A percentile compares a stretch with the other conserved stretches of the same genome.
phyloP scores from a whole-genome alignment of 2,113 vertebrate genomes.

The Athene noctua region DNA sequence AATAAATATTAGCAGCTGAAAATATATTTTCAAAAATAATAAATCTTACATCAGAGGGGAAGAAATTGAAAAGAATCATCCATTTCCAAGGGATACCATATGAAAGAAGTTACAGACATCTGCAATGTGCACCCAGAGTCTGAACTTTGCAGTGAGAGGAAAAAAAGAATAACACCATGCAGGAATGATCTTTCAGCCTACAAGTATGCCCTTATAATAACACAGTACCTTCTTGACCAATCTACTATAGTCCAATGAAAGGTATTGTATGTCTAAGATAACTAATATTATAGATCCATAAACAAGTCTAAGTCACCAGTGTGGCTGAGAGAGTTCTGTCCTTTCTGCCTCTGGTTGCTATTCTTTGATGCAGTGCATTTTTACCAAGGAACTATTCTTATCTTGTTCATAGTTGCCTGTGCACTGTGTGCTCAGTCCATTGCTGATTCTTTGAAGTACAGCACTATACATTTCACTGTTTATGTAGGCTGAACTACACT shows the following conservation, averaged over 20 bases:
- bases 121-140: background rate
- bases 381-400: background rate
- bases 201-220: background rate
- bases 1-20: background rate
- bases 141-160: background rate
- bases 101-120: background rate
- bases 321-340: background rate
- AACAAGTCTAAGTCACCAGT: background rate
- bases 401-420: background rate
- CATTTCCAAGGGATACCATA: background rate
- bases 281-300: background rate
- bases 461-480: background rate
- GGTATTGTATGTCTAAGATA: background rate
- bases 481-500: background rate
- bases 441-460: background rate
- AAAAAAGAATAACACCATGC: background rate
- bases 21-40: background rate
- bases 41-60: background rate
- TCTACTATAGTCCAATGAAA: background rate
- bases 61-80: background rate
- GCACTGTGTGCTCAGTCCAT: background rate
- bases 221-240: background rate
- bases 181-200: background rate
- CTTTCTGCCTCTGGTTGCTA: background rate
- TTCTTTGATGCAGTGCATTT: background rate